These are phyloP conservation scores for Petrophora chlorosata DNA, from an alignment of 2,888 invertebrate species.

Conservation along the genomic window DNA sequence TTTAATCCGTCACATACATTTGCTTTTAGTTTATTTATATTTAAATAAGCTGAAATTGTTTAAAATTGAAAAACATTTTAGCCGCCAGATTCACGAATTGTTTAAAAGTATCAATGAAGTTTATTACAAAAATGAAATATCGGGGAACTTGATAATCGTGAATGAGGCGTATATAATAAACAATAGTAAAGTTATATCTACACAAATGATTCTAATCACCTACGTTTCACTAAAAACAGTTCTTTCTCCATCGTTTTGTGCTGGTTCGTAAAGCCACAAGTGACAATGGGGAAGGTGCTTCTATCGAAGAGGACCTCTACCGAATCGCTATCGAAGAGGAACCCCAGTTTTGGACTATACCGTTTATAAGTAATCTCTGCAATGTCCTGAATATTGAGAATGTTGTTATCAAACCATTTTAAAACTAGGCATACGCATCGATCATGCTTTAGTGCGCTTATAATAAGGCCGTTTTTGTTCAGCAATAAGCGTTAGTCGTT, in stretches of 20 bases:
- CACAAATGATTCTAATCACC: constrained; percentile 66
- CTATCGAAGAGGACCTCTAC: constrained; percentile 52
- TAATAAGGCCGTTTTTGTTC: neutral
- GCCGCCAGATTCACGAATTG: constrained; percentile 53
- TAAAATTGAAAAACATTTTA: constrained; percentile 61
- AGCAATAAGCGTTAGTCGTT: constrained; percentile 60
- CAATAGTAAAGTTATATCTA: constrained; percentile 48
- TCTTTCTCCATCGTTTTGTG: constrained; percentile 47
- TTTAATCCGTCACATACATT: constrained; percentile 29
- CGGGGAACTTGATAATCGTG: too few species aligned
- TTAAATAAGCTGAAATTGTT: constrained; percentile 12
- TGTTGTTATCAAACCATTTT: constrained; percentile 37
- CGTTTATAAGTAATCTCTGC: constrained; percentile 58
- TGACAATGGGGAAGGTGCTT: constrained; percentile 46
- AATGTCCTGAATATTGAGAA: constrained; percentile 74
- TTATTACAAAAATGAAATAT: neutral
- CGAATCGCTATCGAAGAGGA: constrained; percentile 59
- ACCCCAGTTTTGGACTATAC: constrained; percentile 76
- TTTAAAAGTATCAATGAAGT: constrained; percentile 16
- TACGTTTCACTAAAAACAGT: constrained; percentile 67
- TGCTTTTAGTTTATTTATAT: neutral
- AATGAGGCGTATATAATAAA: constrained; percentile 50
- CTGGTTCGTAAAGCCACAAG: constrained; percentile 60
- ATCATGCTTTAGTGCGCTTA: constrained; percentile 30
- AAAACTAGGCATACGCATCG: constrained; percentile 7